Base-by-base conservation (phyloP, 1,140 invertebrate species). In the Dryas iulia region DNA sequence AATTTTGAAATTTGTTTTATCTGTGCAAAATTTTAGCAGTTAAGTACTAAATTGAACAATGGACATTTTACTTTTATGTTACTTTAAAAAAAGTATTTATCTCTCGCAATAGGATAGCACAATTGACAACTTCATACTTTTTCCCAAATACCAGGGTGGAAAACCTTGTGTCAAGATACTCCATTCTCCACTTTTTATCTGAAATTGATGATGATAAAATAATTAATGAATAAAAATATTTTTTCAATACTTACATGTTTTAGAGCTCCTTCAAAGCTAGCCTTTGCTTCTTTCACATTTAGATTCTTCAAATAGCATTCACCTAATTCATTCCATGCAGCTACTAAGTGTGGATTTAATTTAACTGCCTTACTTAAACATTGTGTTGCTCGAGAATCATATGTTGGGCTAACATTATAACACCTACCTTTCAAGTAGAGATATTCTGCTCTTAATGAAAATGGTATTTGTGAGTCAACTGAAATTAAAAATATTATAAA, bases 271-370 rank as follows among this genome's bases (percentile, higher is more conserved):
- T 95, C 93, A 91, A 98, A 98, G 89, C 97, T 98, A 79, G 96
- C 97, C 80, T 95, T 96, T 1, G 97, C 96, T 74, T 96, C 95
- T 74, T 94, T 92, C 24, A 97, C 92, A 82, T 97, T 96, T 78
- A 95, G 94, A 86, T 96, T 96, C 86, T 98, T 98, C 95, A 96
- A 98, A 87, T 97, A 97, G 86, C 96, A 97, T 87, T 97, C 96
- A 5, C 97, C 97, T 8, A 98, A 92, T 83, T 97, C 95, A 84
- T 98, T 98, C 97, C 97, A 98, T 4, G 97, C 97, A 66, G 96
- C 95, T 0, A 96, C 93, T 62, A 96, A 90, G 73, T 95, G 96
- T 11, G 96, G 96, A 83, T 97, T 95, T 14, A 98, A 90, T 91
- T 98, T 98, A 0, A 98, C 95, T 54, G 97, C 95, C 91, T 96